These are phyloP conservation scores for Zelostemma sp. DNA, from an alignment of 1,140 invertebrate species.

Conservation along the genomic window DNA sequence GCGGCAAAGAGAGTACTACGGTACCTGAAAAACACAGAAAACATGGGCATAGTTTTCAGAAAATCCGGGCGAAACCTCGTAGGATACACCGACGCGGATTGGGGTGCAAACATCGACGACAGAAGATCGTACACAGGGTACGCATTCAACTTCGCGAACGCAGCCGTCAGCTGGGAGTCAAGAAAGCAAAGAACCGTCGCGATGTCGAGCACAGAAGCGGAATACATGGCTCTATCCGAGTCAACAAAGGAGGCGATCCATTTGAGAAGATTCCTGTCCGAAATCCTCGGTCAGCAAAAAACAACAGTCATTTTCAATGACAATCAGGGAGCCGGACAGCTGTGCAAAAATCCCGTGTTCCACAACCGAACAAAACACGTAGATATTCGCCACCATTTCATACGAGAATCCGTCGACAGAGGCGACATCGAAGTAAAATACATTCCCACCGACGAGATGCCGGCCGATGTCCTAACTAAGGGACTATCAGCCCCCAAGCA, in stretches of 20 bases:
- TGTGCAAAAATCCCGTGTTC: slow-evolving; percentile 29
- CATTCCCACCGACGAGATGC: slow-evolving; percentile 21
- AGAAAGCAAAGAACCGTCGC: slow-evolving; percentile 5
- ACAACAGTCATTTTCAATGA: slow-evolving; percentile 13
- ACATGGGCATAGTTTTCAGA: slow-evolving; percentile 1
- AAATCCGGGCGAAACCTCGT: background rate
- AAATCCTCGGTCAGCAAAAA: background rate
- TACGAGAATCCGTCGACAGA: slow-evolving; percentile 38
- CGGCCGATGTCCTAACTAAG: slow-evolving; percentile 45
- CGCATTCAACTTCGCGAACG: background rate
- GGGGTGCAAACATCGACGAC: slow-evolving; percentile 1
- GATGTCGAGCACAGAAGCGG: slow-evolving; percentile 2
- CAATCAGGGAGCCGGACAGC: slow-evolving; percentile 37
- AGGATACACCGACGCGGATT: background rate
- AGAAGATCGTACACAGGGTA: slow-evolving; percentile 5
- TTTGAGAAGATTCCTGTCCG: slow-evolving; percentile 1
- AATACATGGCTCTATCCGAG: slow-evolving; percentile 9
- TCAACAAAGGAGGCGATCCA: slow-evolving; percentile 4
- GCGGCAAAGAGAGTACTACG: slow-evolving; percentile 7
- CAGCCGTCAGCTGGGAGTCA: slow-evolving; percentile 2
- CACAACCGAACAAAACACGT: slow-evolving; percentile 50
- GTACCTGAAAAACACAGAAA: slow-evolving; percentile 4
- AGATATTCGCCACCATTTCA: slow-evolving; percentile 47
- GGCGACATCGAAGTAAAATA: slow-evolving; percentile 26
- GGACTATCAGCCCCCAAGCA: slow-evolving; percentile 16